Percentiles rank a stretch among this genome's conserved stretches.
Conservation (phyloP, 2,113 vertebrate genomes). For the Dunckerocampus dactyliophorus region DNA sequence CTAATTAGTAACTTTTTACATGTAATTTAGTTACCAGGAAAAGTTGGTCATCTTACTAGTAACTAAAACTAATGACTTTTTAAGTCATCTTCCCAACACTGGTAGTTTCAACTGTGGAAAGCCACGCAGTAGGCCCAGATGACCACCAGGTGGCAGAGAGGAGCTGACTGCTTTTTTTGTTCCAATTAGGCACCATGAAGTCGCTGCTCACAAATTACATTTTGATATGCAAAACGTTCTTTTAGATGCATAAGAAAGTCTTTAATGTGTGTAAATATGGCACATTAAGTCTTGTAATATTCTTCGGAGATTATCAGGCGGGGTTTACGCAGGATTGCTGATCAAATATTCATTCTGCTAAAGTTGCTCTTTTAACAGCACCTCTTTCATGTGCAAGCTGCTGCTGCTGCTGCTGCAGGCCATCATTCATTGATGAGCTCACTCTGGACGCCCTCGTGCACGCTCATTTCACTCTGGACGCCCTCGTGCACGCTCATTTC, state of each 20-base stretch:
- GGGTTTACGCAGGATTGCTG: conserved; percentile 61
- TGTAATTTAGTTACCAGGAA: too few species aligned
- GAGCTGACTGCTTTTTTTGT: conserved; percentile 23
- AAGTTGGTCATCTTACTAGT: not conserved
- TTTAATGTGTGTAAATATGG: conserved; percentile 69
- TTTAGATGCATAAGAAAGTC: conserved; percentile 67
- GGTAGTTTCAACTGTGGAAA: too few species aligned
- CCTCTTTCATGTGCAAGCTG: conserved; percentile 72
- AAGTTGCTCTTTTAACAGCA: conserved; percentile 71
- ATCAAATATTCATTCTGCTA: conserved; percentile 74
- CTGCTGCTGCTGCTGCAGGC: conserved; percentile 51
- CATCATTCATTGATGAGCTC: conserved; percentile 65
- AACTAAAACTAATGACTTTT: not conserved
- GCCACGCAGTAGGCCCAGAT: conserved; percentile 18
- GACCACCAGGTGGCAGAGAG: conserved; percentile 56
- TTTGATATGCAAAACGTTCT: conserved; percentile 72
- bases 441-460: conserved; percentile 28
- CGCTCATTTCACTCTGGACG: not conserved
- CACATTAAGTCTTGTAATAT: conserved; percentile 68
- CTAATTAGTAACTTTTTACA: too few species aligned
- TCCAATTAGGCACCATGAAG: conserved; percentile 51
- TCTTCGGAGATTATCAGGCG: conserved; percentile 66
- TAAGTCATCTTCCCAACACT: too few species aligned
- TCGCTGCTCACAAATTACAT: conserved; percentile 65
- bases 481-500: not conserved